These are phyloP conservation scores for Ochropleura leucogaster DNA, from an alignment of 2,888 invertebrate genomes.

Conservation along the genomic window DNA sequence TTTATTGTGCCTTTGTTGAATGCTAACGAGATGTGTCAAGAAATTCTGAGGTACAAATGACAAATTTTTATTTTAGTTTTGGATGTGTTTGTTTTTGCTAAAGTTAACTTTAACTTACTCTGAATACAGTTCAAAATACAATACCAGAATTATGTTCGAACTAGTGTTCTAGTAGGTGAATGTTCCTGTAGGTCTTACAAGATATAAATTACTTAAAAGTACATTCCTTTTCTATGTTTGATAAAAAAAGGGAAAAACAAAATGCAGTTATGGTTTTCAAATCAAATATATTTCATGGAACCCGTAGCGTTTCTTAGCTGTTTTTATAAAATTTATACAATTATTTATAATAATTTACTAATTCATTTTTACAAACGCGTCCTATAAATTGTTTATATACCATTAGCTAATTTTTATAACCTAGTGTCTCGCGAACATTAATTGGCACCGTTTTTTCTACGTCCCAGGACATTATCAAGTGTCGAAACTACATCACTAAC, in stretches of 20 bases:
- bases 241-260: slow-evolving; percentile 60
- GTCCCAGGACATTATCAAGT: slow-evolving; percentile 53
- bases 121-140: neutral
- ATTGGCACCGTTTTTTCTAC: slow-evolving; percentile 84
- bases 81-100: neutral
- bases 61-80: neutral
- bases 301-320: slow-evolving; percentile 91
- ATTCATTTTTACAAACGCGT: slow-evolving; percentile 82
- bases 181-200: neutral
- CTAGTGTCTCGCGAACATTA: slow-evolving; percentile 77
- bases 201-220: neutral
- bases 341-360: slow-evolving; percentile 75
- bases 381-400: slow-evolving; percentile 76
- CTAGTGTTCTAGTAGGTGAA: neutral
- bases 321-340: slow-evolving; percentile 88
- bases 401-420: slow-evolving; percentile 70
- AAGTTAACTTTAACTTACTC: too few species aligned
- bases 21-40: neutral
- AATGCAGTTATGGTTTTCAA: slow-evolving; percentile 79
- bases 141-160: neutral
- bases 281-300: slow-evolving; percentile 89
- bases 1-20: neutral
- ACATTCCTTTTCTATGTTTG: neutral
- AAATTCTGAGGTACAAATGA: neutral
- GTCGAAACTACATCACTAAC: slow-evolving; percentile 64